Evolutionary conservation across 2,113 vertebrate species (phyloP).

Genomic region (Muscicapa adusta): DNA sequence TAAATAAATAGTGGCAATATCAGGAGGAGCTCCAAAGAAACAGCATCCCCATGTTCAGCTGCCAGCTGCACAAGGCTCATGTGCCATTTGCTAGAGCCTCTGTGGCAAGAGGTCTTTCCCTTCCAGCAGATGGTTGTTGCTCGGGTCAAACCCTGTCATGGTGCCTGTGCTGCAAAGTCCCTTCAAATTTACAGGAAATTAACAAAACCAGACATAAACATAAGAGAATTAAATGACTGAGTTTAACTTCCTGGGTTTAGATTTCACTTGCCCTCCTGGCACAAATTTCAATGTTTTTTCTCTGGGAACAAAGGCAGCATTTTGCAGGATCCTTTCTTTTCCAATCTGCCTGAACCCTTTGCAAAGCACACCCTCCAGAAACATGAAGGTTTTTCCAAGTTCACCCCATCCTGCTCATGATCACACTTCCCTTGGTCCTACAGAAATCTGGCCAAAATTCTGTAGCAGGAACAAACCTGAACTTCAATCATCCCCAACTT

Average conservation of each 20-base stretch:
- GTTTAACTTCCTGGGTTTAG: conserved; percentile 19
- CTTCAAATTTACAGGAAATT: conserved; percentile 21
- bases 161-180: conserved; percentile 5
- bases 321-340: neutral
- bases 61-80: neutral
- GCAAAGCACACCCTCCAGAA: neutral
- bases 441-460: neutral
- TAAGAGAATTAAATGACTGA: conserved; percentile 31
- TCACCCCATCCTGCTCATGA: neutral
- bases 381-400: neutral
- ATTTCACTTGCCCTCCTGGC: neutral
- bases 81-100: neutral
- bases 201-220: conserved; percentile 51
- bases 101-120: conserved; percentile 29
- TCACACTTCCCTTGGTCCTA: neutral
- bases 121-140: conserved; percentile 33
- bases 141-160: neutral
- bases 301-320: neutral
- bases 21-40: neutral
- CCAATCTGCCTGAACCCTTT: neutral
- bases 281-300: neutral
- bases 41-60: neutral
- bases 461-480: neutral
- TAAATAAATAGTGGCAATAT: neutral
- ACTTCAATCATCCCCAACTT: neutral